Percentiles rank a stretch among this genome's conserved stretches.
Conservation (phyloP, 2,797 vertebrate species). For the Vespertilio murinus region DNA sequence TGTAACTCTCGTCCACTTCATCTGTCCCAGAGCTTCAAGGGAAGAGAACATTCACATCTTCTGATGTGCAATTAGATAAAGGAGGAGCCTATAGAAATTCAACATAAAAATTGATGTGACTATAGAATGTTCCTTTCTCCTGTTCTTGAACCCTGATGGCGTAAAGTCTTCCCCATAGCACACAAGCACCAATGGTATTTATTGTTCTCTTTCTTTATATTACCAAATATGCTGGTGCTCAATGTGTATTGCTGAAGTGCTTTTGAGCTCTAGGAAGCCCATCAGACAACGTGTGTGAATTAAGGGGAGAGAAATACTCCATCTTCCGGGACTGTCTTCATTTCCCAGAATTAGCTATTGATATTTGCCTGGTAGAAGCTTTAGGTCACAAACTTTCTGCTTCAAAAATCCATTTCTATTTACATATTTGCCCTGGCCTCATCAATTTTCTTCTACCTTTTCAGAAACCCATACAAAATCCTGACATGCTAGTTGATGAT, state of each 20-base stretch:
- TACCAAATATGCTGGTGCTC: background rate
- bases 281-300: slow-evolving; percentile 14
- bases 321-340: slow-evolving; percentile 17
- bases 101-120: background rate
- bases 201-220: background rate
- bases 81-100: background rate
- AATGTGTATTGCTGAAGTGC: slow-evolving; percentile 10
- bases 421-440: background rate
- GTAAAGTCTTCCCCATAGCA: background rate
- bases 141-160: background rate
- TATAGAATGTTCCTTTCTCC: background rate
- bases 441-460: slow-evolving; percentile 1
- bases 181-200: background rate
- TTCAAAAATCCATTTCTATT: slow-evolving; percentile 45
- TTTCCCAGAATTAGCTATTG: slow-evolving; percentile 46
- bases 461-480: slow-evolving; percentile 31
- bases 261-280: slow-evolving; percentile 10
- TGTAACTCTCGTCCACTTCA: background rate
- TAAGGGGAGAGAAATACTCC: slow-evolving; percentile 34
- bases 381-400: slow-evolving; percentile 29
- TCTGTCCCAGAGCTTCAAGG: background rate
- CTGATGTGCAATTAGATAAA: background rate
- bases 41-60: background rate
- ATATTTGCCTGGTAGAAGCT: slow-evolving; percentile 32
- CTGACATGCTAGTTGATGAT: background rate